These are phyloP conservation scores for Ptiloglossa arizonensis DNA, from an alignment of 1,140 invertebrate genomes.

Conservation along the genomic window DNA sequence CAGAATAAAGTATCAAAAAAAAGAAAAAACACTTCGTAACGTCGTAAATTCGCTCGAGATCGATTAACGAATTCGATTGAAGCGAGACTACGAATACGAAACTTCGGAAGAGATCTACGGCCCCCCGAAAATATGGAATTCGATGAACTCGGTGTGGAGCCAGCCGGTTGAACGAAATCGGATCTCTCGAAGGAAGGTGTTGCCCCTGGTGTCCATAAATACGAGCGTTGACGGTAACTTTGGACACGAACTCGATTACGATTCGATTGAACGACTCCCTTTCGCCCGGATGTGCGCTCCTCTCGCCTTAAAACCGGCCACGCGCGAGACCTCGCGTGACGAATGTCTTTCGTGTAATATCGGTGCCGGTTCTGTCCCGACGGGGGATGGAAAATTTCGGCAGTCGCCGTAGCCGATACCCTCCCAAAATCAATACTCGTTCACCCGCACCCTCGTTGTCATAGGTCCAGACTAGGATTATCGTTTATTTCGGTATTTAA, in stretches of 20 bases:
- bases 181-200: neutral
- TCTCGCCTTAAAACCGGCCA: neutral
- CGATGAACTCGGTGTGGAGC: neutral
- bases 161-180: neutral
- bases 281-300: neutral
- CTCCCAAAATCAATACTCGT: conserved; percentile 59
- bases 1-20: too few relatives aligned
- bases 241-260: neutral
- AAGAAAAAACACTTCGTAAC: too few relatives aligned
- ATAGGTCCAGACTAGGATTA: conserved; percentile 55
- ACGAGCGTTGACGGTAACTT: neutral
- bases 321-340: neutral
- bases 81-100: neutral
- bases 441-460: conserved; percentile 42
- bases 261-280: neutral
- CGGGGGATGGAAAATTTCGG: conserved; percentile 29
- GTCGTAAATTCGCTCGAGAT: neutral
- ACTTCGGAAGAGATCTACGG: neutral
- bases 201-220: neutral
- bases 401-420: neutral
- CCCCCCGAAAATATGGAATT: neutral
- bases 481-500: conserved; percentile 52
- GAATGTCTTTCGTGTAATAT: conserved; percentile 19
- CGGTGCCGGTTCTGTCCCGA: neutral
- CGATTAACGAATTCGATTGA: neutral